A percentile compares a stretch with the other conserved stretches of the same genome.
Evolutionary conservation across 2,797 vertebrate genomes (phyloP).

Genomic region (Ataeniobius toweri): DNA sequence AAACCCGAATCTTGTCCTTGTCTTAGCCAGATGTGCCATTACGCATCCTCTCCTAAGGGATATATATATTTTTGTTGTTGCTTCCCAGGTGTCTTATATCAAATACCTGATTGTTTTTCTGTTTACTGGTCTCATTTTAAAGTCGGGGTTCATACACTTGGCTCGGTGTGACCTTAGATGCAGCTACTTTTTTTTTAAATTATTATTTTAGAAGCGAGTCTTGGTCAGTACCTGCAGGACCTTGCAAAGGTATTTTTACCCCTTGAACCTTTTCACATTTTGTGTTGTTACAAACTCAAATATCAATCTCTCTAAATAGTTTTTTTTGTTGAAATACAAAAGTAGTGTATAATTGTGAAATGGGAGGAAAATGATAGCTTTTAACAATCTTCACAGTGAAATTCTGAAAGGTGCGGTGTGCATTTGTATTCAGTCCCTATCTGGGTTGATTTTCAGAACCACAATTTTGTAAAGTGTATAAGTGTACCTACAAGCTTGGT

Average conservation of each 20-base stretch:
- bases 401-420: too few relatives aligned
- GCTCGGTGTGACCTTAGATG: slow-evolving; percentile 56
- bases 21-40: slow-evolving; percentile 76
- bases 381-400: background rate
- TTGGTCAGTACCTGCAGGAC: slow-evolving; percentile 23
- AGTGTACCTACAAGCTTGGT: background rate
- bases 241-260: background rate
- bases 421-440: background rate
- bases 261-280: background rate
- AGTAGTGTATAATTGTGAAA: background rate
- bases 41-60: slow-evolving; percentile 60
- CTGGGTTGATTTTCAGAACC: background rate
- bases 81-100: slow-evolving; percentile 65
- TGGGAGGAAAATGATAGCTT: background rate
- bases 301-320: background rate
- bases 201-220: slow-evolving; percentile 16
- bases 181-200: slow-evolving; percentile 46
- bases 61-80: slow-evolving; percentile 5
- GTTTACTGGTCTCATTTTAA: slow-evolving; percentile 49
- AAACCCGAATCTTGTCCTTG: slow-evolving; percentile 54
- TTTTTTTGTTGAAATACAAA: background rate
- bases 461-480: background rate
- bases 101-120: slow-evolving; percentile 57
- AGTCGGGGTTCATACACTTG: slow-evolving; percentile 29
- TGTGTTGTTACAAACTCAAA: background rate